Base-by-base conservation (phyloP, 2,888 invertebrate species). In the Bombyx huttoni region DNA sequence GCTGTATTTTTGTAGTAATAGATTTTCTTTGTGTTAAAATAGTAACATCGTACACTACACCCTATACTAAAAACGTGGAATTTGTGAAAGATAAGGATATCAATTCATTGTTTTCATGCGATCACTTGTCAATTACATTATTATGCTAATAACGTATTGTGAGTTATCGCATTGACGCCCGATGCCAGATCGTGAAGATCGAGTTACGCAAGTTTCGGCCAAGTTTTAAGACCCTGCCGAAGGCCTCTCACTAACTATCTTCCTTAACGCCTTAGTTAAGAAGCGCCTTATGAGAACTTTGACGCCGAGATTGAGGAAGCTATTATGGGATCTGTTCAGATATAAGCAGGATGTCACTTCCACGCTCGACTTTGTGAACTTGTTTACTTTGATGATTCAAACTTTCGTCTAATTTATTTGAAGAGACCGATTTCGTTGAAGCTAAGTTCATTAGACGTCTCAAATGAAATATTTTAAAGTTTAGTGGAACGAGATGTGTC, bases 231-330 rank as follows among this genome's bases (percentile, higher is more conserved):
- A 81, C 83, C 84, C 80, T 73, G 73, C 75, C 75, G 78, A 85
- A 83, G 82, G 79, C 81, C 84, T 81, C 82, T 79, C 73, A 77
- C 82, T 76, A 82, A 83, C 83, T 88, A 87, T 84, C 81, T 83
- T 84, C 83, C 83, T 84, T 83, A 82, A 81, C 83, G 86, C 85
- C 83, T 83, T 83, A 86, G 82, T 85, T 87, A 86, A 87, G 84
- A 81, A 84, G 80, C 83, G 82, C 76, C 86, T 85, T 85, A 86
- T 83, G 86, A 87, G 86, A 86, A 87, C 87, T 87, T 87, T 83
- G 85, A 84, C 85, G 84, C 76, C 65, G 80, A 84, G 85, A 86
- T 87, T 86, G 86, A 86, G 82, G 85, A 86, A 86, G 86, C 87
- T 83, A 88, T 87, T 86, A 86, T 79, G 75, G 76, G 80, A 78